Percentiles rank a stretch among this genome's conserved stretches.
Conservation (phyloP, 2,797 vertebrate species). For the Menidia menidia region DNA sequence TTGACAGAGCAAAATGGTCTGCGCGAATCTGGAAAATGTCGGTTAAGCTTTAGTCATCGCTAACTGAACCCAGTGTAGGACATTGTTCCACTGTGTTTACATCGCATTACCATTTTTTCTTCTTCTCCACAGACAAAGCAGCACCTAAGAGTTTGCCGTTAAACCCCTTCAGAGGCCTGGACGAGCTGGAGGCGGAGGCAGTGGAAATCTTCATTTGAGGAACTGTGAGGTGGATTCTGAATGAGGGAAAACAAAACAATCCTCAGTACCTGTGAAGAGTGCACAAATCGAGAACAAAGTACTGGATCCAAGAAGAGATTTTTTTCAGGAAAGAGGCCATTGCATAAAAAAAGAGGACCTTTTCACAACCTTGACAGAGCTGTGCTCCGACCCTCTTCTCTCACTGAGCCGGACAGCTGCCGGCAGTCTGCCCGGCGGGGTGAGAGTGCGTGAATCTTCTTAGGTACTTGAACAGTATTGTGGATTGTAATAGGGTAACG, state of each 20-base stretch:
- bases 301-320: slow-evolving; percentile 48
- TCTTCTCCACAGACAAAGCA: slow-evolving; percentile 63
- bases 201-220: slow-evolving; percentile 87
- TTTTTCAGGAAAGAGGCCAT: slow-evolving; percentile 52
- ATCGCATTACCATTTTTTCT: slow-evolving; percentile 13
- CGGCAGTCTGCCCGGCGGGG: slow-evolving; percentile 57
- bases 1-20: slow-evolving; percentile 66
- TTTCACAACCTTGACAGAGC: slow-evolving; percentile 69
- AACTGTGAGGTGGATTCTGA: slow-evolving; percentile 39
- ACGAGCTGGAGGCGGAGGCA: slow-evolving; percentile 79
- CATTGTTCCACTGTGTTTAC: slow-evolving; percentile 33
- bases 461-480: slow-evolving; percentile 82
- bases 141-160: slow-evolving; percentile 63
- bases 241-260: slow-evolving; percentile 28
- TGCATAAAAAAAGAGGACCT: slow-evolving; percentile 33
- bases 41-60: slow-evolving; percentile 60
- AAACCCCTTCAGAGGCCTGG: slow-evolving; percentile 77
- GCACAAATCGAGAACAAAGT: slow-evolving; percentile 47
- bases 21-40: slow-evolving; percentile 62
- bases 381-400: slow-evolving; percentile 72
- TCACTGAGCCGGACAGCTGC: slow-evolving; percentile 63
- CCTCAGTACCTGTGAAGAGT: slow-evolving; percentile 64
- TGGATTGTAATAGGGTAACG: slow-evolving; percentile 73
- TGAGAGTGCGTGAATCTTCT: slow-evolving; percentile 64
- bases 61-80: slow-evolving; percentile 33